Percentiles rank a stretch among this genome's conserved stretches.
These are phyloP conservation scores for Doris montereyensis DNA, from an alignment of 2,888 invertebrate species.

Conservation along the genomic window DNA sequence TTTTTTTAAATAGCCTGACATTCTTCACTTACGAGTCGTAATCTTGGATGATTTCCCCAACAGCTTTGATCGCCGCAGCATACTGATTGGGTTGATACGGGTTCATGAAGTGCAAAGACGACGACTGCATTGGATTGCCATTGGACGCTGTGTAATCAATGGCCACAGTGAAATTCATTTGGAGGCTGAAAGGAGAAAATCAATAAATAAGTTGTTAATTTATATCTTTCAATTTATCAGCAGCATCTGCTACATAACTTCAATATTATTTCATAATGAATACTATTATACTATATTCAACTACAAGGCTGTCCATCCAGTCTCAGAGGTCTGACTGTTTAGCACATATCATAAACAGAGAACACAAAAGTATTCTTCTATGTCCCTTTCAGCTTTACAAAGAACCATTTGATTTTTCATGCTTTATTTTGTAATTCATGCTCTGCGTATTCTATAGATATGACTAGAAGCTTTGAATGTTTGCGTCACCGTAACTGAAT, in stretches of 20 bases:
- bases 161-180: conserved; percentile 74
- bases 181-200: conserved; percentile 57
- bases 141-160: conserved; percentile 75
- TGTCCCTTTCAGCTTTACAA: too few relatives aligned
- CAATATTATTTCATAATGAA: too few relatives aligned
- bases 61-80: conserved; percentile 73
- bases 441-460: too few relatives aligned
- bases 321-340: too few relatives aligned
- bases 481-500: too few relatives aligned
- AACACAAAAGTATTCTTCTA: too few relatives aligned
- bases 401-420: too few relatives aligned
- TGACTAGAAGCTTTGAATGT: too few relatives aligned
- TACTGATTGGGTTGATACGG: conserved; percentile 75
- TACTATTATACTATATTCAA: background rate
- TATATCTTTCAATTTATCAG: background rate
- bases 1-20: background rate
- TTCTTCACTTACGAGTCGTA: conserved; percentile 68
- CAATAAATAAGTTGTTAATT: background rate
- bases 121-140: conserved; percentile 69
- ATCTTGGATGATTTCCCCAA: conserved; percentile 74
- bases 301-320: too few relatives aligned
- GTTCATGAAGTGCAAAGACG: conserved; percentile 71
- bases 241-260: too few relatives aligned
- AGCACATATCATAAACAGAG: too few relatives aligned
- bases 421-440: too few relatives aligned